Evolutionary conservation across 2,113 vertebrate genomes (phyloP).

Genomic region (Anas platyrhynchos): DNA sequence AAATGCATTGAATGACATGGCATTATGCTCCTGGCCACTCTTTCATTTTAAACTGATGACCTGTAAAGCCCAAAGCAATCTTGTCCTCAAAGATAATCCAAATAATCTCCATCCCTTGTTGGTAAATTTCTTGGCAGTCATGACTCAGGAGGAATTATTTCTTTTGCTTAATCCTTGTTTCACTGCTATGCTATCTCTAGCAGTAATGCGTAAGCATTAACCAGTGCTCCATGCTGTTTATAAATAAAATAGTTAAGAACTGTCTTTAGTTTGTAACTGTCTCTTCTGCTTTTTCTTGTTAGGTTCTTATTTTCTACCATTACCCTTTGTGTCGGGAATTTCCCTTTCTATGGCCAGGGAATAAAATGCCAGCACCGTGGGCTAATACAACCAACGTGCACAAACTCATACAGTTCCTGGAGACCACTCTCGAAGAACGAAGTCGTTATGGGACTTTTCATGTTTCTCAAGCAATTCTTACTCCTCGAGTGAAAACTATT

Average conservation of each 20-base stretch:
- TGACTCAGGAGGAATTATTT: background rate
- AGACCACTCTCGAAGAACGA: slow-evolving; percentile 90
- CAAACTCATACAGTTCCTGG: slow-evolving; percentile 91
- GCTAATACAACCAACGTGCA: slow-evolving; percentile 93
- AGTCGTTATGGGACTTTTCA: slow-evolving; percentile 87
- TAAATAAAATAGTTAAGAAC: background rate
- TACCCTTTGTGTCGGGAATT: slow-evolving; percentile 80
- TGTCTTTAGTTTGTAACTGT: background rate
- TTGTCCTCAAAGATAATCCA: background rate
- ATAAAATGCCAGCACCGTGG: slow-evolving; percentile 96
- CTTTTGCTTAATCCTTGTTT: background rate
- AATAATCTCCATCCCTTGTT: background rate
- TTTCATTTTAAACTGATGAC: background rate
- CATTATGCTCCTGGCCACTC: background rate
- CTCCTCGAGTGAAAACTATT: slow-evolving; percentile 89
- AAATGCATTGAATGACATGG: background rate
- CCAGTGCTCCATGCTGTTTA: background rate
- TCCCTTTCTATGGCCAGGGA: slow-evolving; percentile 89
- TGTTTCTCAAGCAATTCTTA: slow-evolving; percentile 97
- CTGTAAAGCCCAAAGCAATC: background rate
- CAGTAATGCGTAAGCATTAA: background rate
- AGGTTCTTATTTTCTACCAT: slow-evolving; percentile 98
- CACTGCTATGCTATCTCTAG: background rate
- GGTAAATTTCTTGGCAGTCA: background rate
- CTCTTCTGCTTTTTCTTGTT: background rate